Base-by-base conservation (phyloP, 2,797 vertebrate species). In the Spatula clypeata region DNA sequence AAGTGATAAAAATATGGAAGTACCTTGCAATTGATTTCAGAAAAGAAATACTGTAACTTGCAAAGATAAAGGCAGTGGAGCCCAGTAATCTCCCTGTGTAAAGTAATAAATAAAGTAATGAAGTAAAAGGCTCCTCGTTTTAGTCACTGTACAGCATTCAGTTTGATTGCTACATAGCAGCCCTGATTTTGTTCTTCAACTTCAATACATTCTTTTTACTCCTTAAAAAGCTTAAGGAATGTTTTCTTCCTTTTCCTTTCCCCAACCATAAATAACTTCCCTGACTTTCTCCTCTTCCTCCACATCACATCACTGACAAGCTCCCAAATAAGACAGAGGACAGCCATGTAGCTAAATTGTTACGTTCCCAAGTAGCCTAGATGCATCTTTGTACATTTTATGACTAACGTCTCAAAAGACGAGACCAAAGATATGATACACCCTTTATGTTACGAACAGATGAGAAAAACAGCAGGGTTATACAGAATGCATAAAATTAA, bases 331-430 rank as follows among this genome's bases (percentile, higher is more conserved):
- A 60, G 26, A 74, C 19, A 79, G 44, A 53, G 6, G 8, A 38
- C 0, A 1, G 49, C 36, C 6, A 6, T 4, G 29, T 0, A 67
- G 4, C 36, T 69, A 64, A 73, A 67, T 5, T 15, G 45, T 61
- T 47, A 32, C 40, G 18, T 34, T 66, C 58, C 36, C 55, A 73
- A 62, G 42, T 44, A 67, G 44, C 42, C 58, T 32, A 69, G 27
- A 58, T 26, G n/a, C 21, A 64, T 4, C 17, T 58, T 17, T 45
- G 36, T 64, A 70, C 3, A 47, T 47, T 15, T n/a, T 20, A 51
- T 44, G 26, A 57, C 17, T 38, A 15, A 38, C 14, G 38, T 29
- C 27, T 40, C 67, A 51, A 51, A 69, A 67, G 26, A 23, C 7
- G 9, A 38, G 18, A 45, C 11, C 20, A 80, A 47, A 51, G 38